Evolutionary conservation across 2,797 vertebrate species (phyloP).

Genomic region (Pseudomugil tenellus): DNA sequence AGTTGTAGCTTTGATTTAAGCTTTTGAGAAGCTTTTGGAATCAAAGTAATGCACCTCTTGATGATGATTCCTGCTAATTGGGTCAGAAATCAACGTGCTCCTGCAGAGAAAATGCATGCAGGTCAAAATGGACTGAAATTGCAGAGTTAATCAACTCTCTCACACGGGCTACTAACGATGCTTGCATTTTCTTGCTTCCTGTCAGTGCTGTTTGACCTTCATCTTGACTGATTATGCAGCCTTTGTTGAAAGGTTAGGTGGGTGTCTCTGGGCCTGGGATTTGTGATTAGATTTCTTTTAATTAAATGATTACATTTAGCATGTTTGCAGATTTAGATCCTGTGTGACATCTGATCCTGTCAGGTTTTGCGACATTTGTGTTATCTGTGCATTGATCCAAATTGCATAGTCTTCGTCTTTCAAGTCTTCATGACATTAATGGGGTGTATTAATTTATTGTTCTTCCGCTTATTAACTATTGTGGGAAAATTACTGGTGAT

Average conservation of each 20-base stretch:
- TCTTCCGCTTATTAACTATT: constrained; percentile 34
- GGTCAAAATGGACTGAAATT: constrained; percentile 66
- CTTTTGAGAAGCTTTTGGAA: constrained; percentile 30
- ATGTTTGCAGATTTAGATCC: constrained; percentile 32
- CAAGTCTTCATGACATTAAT: constrained; percentile 41
- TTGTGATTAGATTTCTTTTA: constrained; percentile 55
- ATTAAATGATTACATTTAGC: constrained; percentile 46
- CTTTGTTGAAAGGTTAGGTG: constrained; percentile 54
- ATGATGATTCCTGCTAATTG: constrained; percentile 58
- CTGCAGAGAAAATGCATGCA: constrained; percentile 49
- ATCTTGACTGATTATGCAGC: constrained; percentile 58
- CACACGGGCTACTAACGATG: constrained; percentile 61
- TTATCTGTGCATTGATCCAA: constrained; percentile 21
- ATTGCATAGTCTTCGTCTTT: constrained; percentile 10
- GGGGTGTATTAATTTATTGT: constrained; percentile 45
- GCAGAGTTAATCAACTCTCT: constrained; percentile 64
- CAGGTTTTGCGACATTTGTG: constrained; percentile 4
- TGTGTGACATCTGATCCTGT: neutral
- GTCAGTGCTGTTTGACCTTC: constrained; percentile 64
- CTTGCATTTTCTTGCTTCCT: constrained; percentile 46
- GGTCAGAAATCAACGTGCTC: constrained; percentile 59
- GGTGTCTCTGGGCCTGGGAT: constrained; percentile 31
- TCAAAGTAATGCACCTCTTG: constrained; percentile 53
- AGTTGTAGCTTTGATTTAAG: constrained; percentile 22
- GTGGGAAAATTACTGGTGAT: constrained; percentile 14